Evolutionary conservation across 2,888 invertebrate species (phyloP).

Genomic region (Melieria omissa): DNA sequence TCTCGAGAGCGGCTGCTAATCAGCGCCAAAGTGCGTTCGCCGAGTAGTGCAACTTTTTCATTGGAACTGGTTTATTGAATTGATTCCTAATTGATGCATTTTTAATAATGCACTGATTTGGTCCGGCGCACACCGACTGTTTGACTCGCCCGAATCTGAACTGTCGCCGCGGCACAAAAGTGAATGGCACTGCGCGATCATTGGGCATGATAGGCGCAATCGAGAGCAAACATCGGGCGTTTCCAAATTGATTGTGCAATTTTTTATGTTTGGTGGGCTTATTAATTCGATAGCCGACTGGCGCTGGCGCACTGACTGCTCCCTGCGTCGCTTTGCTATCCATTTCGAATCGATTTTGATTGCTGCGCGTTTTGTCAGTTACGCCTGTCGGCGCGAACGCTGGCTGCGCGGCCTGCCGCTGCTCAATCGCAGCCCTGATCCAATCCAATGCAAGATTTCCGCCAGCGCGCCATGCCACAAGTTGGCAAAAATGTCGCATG

Average conservation of each 20-base stretch:
- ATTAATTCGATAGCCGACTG: constrained; percentile 23
- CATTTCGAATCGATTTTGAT: too few relatives aligned
- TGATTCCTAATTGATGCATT: constrained; percentile 43
- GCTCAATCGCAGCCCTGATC: too few relatives aligned
- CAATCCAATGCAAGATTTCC: too few relatives aligned
- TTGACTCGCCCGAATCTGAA: neutral
- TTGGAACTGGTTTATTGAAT: constrained; percentile 47
- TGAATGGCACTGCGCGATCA: constrained; percentile 22
- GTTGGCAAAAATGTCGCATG: neutral
- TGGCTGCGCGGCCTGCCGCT: too few relatives aligned
- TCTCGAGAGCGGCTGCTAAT: too few relatives aligned
- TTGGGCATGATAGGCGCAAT: neutral
- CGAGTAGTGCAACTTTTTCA: too few relatives aligned
- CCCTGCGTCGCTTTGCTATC: too few relatives aligned
- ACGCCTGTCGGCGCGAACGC: too few relatives aligned
- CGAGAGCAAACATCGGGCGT: constrained; percentile 24
- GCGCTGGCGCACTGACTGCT: too few relatives aligned
- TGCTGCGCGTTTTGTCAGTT: too few relatives aligned
- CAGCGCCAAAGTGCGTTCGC: too few relatives aligned
- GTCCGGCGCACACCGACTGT: constrained; percentile 10
- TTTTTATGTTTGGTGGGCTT: constrained; percentile 18
- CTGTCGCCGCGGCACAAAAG: constrained; percentile 22
- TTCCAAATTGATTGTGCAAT: constrained; percentile 26
- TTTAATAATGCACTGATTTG: constrained; percentile 32
- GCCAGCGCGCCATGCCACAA: neutral